Evolutionary conservation across 2,113 vertebrate genomes (phyloP).

Genomic region (Eonycteris spelaea): DNA sequence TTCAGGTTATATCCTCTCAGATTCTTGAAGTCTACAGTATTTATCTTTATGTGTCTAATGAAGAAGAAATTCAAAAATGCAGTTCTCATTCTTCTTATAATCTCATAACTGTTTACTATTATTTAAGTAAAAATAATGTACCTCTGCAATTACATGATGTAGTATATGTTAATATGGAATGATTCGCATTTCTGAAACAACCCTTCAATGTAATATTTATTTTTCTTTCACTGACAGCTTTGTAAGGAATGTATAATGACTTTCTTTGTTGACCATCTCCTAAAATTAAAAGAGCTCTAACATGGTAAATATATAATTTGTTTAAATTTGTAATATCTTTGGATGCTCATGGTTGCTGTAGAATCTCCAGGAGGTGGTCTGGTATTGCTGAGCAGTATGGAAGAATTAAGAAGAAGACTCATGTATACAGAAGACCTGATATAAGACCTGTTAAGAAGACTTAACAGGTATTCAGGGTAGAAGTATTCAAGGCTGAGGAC

Average conservation of each 20-base stretch:
- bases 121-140: conserved; percentile 2
- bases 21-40: background rate
- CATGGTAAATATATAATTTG: background rate
- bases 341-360: background rate
- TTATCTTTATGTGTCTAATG: background rate
- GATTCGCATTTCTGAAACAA: background rate
- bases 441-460: background rate
- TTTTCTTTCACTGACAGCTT: background rate
- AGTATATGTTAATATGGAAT: background rate
- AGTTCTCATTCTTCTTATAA: background rate
- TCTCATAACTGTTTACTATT: background rate
- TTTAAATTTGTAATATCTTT: background rate
- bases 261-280: background rate
- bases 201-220: background rate
- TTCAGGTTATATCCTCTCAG: background rate
- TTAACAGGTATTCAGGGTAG: background rate
- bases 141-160: background rate
- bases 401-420: background rate
- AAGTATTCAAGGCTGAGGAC: background rate
- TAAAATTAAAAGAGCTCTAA: background rate
- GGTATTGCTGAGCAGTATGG: background rate
- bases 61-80: background rate
- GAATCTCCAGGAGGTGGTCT: background rate
- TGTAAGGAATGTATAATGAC: background rate
- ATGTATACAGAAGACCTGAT: background rate